Conservation (phyloP, 2,888 invertebrate species). For the Acrobasis repandana region DNA sequence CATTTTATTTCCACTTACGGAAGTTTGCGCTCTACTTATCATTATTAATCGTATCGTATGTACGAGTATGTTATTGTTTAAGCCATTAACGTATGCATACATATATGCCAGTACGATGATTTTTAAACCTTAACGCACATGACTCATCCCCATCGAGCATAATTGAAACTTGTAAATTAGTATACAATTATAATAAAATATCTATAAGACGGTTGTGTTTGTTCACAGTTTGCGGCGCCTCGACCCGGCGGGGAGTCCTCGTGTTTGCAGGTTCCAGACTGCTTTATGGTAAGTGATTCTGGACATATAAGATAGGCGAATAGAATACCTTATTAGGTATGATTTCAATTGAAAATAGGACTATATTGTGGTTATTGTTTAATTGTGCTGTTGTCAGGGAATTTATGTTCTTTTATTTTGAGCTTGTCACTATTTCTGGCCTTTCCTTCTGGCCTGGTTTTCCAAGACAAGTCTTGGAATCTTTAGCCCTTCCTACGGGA, state of each 20-base stretch:
- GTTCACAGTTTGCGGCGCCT: slow-evolving; percentile 85
- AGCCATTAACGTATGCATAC: too few species aligned
- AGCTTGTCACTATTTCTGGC: background rate
- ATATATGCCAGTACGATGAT: too few species aligned
- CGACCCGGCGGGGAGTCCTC: slow-evolving; percentile 85
- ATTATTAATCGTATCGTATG: too few species aligned
- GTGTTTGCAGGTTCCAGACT: slow-evolving; percentile 87
- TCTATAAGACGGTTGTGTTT: slow-evolving; percentile 63
- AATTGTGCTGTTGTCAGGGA: background rate
- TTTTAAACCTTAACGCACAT: background rate
- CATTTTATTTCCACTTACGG: too few species aligned
- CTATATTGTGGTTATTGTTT: background rate
- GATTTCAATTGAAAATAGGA: background rate
- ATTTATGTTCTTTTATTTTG: background rate
- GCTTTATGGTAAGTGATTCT: slow-evolving; percentile 85
- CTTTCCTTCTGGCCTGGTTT: too few species aligned
- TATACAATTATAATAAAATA: slow-evolving; percentile 38
- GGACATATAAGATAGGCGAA: slow-evolving; percentile 22
- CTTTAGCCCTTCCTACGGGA: too few species aligned
- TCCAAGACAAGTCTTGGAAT: too few species aligned
- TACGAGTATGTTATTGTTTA: too few species aligned
- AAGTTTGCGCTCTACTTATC: too few species aligned
- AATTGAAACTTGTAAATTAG: slow-evolving; percentile 29
- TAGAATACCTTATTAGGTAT: slow-evolving; percentile 6
- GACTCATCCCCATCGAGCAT: slow-evolving; percentile 1